Conservation (phyloP, 2,797 vertebrate species). For the Melanotaenia boesemani region DNA sequence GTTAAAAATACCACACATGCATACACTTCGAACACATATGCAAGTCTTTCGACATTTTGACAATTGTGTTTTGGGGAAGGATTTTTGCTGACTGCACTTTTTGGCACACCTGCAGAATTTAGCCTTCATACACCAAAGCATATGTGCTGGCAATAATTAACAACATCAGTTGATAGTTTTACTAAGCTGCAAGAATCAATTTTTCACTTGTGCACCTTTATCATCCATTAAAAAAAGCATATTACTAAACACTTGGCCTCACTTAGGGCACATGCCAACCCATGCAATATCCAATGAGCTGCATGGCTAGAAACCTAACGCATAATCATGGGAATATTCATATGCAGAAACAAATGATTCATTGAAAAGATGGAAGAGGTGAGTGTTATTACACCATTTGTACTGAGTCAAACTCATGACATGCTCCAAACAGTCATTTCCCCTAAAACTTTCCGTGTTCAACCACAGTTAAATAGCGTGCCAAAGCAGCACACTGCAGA, state of each 20-base stretch:
- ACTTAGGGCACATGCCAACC: constrained; percentile 17
- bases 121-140: constrained; percentile 1
- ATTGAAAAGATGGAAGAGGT: neutral
- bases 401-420: neutral
- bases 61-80: constrained; percentile 4
- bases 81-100: constrained; percentile 39
- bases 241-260: constrained; percentile 35
- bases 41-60: neutral
- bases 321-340: constrained; percentile 15
- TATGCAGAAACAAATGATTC: constrained; percentile 3
- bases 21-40: neutral
- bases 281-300: constrained; percentile 11
- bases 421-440: neutral
- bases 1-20: neutral
- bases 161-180: constrained; percentile 13
- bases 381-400: neutral
- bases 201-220: constrained; percentile 22
- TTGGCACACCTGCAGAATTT: neutral
- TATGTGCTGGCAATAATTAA: neutral
- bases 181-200: constrained; percentile 23
- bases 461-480: constrained; percentile 10
- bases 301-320: neutral
- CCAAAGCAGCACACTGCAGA: constrained; percentile 35
- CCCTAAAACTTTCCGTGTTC: neutral
- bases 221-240: constrained; percentile 30